Evolutionary conservation across 1,140 invertebrate species (phyloP), one percentile per base, ranked within the genome.

Genomic region (Ectropis grisescens): DNA sequence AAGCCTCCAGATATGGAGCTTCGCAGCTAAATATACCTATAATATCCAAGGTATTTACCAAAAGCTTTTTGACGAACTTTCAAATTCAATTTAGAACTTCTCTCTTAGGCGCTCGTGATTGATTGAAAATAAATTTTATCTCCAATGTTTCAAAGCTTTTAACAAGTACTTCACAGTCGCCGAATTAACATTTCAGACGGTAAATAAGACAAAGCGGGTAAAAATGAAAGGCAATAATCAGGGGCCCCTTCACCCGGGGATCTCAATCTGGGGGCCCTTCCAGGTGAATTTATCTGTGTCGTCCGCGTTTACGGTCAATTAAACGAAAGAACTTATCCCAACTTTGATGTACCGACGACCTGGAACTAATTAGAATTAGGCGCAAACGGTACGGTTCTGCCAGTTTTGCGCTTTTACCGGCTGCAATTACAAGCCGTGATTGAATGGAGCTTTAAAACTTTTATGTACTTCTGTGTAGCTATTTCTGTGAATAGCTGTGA

Each of bases 361-460:
- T 65, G 55, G 51, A 72, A 69, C 57, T 72, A 72, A 69, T 69
- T 72, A 69, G 52, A 65, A 60, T 67, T 58, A 50, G 47, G 54
- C 56, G 64, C 58, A 44, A 68, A 64, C 49, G 53, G 50, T 39
- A 43, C 39, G 33, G 36, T 47, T 47, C 39, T 36, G 41, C 29
- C 41, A 48, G 12, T 23, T 35, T 33, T 49, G 37, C 13, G 33
- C 36, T 30, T 23, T 37, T 39, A 36, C 36, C 13, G 24, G 34
- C 33, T 41, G 37, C 47, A 14, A 5, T 5, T 22, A 22, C 4
- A 4, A 22, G 9, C 4, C 4, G 4, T 22, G 4, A 4, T 22
- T 22, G 19, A 9, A 4, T 22, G 9, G 9, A 22, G 9, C 4
- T 4, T 22, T 5, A 22, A 9, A 22, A 9, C 19, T 22, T 22